phyloP scores from a whole-genome alignment of 2,797 vertebrate genomes.

The Coendou prehensilis region DNA sequence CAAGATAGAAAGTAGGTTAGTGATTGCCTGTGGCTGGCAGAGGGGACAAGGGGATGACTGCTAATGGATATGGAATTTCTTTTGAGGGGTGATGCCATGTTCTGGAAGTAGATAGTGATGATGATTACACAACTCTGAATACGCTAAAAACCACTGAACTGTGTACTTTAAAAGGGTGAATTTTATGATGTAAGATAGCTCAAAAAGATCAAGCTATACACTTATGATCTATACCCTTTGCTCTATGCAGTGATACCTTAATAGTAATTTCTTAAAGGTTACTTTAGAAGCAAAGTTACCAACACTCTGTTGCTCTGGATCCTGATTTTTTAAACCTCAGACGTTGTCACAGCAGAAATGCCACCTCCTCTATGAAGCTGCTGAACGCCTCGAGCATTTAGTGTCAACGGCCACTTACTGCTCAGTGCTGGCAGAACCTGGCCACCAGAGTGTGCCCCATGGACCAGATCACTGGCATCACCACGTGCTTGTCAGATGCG shows the following conservation, averaged over 20 bases:
- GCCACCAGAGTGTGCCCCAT: background rate
- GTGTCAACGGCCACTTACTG: fast-evolving
- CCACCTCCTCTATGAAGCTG: background rate
- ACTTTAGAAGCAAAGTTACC: background rate
- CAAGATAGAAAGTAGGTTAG: background rate
- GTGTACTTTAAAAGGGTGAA: background rate
- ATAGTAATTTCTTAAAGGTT: background rate
- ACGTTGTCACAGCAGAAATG: background rate
- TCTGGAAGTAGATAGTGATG: background rate
- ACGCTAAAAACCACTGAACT: background rate
- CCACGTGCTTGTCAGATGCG: background rate
- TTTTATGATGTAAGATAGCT: background rate
- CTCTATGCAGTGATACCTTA: background rate
- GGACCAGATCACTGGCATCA: background rate
- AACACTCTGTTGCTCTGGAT: background rate
- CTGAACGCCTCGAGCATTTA: background rate
- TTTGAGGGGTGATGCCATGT: background rate
- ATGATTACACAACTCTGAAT: background rate
- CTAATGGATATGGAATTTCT: background rate
- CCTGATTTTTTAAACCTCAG: background rate
- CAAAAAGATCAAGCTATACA: background rate
- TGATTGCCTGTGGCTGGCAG: background rate
- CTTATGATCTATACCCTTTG: background rate
- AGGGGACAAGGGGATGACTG: no score
- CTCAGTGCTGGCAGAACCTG: background rate